These are phyloP conservation scores for Thymelicus sylvestris DNA, from an alignment of 2,888 invertebrate species.

Conservation along the genomic window DNA sequence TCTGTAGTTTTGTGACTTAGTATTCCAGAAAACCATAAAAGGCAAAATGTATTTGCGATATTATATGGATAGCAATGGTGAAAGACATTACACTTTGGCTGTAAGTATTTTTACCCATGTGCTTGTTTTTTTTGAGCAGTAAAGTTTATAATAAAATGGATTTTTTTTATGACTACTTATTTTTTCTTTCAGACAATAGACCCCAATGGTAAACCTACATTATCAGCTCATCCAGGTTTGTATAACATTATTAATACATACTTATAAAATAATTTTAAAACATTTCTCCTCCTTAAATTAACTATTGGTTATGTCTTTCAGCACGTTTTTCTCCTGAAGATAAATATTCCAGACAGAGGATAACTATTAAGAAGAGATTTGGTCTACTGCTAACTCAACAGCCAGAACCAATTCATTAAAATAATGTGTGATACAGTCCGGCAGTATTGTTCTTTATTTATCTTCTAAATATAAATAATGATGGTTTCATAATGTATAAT, in stretches of 20 bases:
- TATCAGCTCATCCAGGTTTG: conserved; percentile 94
- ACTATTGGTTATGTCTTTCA: conserved; percentile 65
- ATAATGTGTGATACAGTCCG: neutral
- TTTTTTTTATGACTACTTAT: conserved; percentile 17
- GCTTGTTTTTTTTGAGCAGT: neutral
- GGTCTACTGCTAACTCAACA: conserved; percentile 94
- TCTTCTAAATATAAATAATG: too few species aligned
- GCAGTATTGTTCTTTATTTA: neutral
- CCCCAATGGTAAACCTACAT: conserved; percentile 91
- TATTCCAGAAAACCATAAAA: neutral
- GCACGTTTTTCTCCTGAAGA: conserved; percentile 98
- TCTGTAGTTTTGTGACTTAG: neutral
- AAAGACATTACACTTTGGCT: conserved; percentile 94
- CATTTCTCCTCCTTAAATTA: neutral
- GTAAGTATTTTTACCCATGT: conserved; percentile 73
- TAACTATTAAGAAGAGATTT: conserved; percentile 95
- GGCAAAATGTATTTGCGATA: conserved; percentile 76
- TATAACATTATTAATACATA: neutral
- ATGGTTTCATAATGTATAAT: too few species aligned
- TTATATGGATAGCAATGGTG: conserved; percentile 89
- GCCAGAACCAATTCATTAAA: conserved; percentile 87
- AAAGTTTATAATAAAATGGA: neutral
- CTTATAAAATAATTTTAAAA: too few species aligned
- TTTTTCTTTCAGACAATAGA: conserved; percentile 88
- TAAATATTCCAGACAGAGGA: conserved; percentile 94